A percentile compares a stretch with the other conserved stretches of the same genome.
phyloP scores from a whole-genome alignment of 1,140 invertebrate genomes.

The Aphelenchoides fujianensis region DNA sequence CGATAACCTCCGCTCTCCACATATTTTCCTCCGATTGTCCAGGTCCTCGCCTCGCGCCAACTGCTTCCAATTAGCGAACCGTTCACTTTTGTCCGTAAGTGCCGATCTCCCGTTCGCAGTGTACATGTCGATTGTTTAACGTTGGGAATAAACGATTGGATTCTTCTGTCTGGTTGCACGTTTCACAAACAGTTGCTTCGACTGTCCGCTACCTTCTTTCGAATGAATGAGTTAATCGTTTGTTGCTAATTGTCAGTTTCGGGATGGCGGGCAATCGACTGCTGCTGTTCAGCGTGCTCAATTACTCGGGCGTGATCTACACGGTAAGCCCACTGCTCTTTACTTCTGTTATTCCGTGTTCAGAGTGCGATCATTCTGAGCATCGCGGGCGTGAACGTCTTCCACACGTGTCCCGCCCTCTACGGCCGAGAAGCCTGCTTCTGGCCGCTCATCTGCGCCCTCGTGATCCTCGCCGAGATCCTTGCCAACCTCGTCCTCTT shows the following conservation, averaged over 20 bases:
- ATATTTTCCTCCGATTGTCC: not conserved
- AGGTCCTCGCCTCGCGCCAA: not conserved
- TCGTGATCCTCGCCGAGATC: constrained; percentile 37
- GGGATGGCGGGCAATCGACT: not conserved
- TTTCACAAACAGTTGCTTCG: not conserved
- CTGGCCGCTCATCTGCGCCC: constrained; percentile 22
- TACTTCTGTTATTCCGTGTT: not conserved
- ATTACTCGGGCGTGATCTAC: constrained; percentile 30
- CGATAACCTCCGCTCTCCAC: not conserved
- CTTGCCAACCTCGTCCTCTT: constrained; percentile 36
- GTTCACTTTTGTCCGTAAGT: not conserved
- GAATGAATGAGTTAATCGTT: too few species aligned
- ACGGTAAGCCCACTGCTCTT: not conserved
- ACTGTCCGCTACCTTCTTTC: too few species aligned
- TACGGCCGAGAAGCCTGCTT: constrained; percentile 36
- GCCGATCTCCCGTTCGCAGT: too few species aligned
- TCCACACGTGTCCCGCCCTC: constrained; percentile 38
- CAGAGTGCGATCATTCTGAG: constrained; percentile 25
- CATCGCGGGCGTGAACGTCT: constrained; percentile 38
- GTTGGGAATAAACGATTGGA: not conserved
- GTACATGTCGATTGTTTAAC: not conserved
- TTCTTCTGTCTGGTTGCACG: not conserved
- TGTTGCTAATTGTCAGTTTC: not conserved
- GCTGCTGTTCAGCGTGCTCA: constrained; percentile 1
- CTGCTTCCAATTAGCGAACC: too few species aligned